Base-by-base conservation (phyloP, 1,140 invertebrate genomes). In the Caerostris darwini region DNA sequence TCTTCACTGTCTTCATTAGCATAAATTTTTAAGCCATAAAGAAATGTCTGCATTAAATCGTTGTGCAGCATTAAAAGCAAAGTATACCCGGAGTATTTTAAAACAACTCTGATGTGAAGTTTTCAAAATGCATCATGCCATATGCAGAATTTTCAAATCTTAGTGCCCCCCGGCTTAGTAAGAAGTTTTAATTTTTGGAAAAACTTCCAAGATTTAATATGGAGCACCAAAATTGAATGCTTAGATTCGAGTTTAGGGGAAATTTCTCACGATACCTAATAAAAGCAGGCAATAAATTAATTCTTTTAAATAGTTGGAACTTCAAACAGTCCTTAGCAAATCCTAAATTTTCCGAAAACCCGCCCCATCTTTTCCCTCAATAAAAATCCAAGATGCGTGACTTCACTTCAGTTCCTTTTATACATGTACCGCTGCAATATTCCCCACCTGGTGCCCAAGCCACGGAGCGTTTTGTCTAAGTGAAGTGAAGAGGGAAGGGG, bases 401-500 rank as follows among this genome's bases (percentile, higher is more conserved):
- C 92, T 94, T 94, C 91, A 61, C 91, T 92, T 94, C 85, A 61
- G 56, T 77, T 86, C 92, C 92, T 54, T 85, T 56, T 64, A n/a
- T 92, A 85, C 90, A 81, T 83, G 90, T 85, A 58, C 59, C 92
- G 12, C 50, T 14, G 92, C 92, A 88, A 94, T 94, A 94, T 81
- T 86, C 77, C 56, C 56, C 92, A 94, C 57, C 92, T 94, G 92
- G 53, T 89, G 57, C 92, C 86, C 58, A 10, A n/a, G 57, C 61
- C 83, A 87, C 57, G 58, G 59, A 87, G 83, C 81, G 53, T 93
- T 93, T 69, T 94, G 92, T 89, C 92, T 88, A 94, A 94, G 92
- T 61, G 87, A 92, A 92, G 90, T 50, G 67, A 34, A 34, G 19
- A 34, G 34, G 19, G 69, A 10, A 7, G 69, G 71, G 77, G 92